A percentile compares a stretch with the other conserved stretches of the same genome.
These are phyloP conservation scores for Melipona bicolor DNA, from an alignment of 2,888 invertebrate genomes.

Conservation along the genomic window DNA sequence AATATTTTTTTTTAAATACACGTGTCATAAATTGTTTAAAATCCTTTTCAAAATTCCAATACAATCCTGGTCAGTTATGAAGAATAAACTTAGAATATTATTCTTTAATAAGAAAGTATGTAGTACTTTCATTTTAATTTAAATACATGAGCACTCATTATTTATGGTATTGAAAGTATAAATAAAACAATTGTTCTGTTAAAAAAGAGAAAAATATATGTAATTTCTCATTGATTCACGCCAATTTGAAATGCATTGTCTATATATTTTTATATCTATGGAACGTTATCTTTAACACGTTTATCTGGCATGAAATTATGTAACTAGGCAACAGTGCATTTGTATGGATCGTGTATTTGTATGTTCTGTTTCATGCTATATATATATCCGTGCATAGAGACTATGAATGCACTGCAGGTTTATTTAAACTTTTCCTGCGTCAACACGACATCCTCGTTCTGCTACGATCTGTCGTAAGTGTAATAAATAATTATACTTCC, in stretches of 20 bases:
- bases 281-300: not conserved
- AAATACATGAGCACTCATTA: too few species aligned
- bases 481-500: too few species aligned
- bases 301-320: not conserved
- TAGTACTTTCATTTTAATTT: not conserved
- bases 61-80: not conserved
- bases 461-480: too few species aligned
- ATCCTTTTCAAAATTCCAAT: not conserved
- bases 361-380: not conserved
- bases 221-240: not conserved
- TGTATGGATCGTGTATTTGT: not conserved
- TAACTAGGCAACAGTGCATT: not conserved
- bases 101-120: not conserved
- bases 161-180: not conserved
- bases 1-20: not conserved
- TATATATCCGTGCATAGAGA: not conserved
- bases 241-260: not conserved
- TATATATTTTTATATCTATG: constrained; percentile 14
- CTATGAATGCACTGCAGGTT: not conserved
- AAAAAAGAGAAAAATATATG: not conserved
- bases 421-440: too few species aligned
- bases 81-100: not conserved
- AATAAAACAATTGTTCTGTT: not conserved
- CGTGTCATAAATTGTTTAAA: not conserved
- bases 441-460: too few species aligned